Percentiles rank a stretch among this genome's conserved stretches.
These are phyloP conservation scores for Teleogryllus occipitalis DNA, from an alignment of 1,140 invertebrate genomes.

Conservation along the genomic window DNA sequence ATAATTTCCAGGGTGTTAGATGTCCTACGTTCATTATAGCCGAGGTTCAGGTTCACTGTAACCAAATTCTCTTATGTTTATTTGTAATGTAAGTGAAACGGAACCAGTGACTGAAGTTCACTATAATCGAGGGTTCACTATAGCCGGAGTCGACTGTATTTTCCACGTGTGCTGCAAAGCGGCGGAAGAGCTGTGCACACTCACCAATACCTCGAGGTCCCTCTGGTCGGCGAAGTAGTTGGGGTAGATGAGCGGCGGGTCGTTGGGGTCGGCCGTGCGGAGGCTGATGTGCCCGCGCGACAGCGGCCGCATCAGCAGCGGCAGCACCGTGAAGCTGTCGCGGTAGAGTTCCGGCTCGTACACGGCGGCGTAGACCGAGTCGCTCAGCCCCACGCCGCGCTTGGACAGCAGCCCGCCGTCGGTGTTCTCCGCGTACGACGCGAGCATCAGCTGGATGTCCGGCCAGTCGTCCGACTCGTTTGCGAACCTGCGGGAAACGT, in stretches of 20 bases:
- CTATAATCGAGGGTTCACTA: no score
- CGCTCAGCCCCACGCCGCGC: constrained; percentile 52
- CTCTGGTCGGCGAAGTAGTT: constrained; percentile 64
- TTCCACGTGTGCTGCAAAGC: no score
- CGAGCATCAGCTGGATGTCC: constrained; percentile 67
- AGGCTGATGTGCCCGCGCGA: constrained; percentile 61
- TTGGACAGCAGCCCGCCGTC: constrained; percentile 66
- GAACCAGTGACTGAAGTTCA: no score
- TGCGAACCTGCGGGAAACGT: constrained; percentile 41
- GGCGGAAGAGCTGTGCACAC: constrained; percentile 19
- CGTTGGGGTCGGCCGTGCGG: constrained; percentile 51
- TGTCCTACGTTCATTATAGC: no score
- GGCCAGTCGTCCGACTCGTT: constrained; percentile 56
- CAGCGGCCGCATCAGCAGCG: constrained; percentile 58
- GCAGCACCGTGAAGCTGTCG: constrained; percentile 55
- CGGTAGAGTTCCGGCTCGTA: constrained; percentile 59
- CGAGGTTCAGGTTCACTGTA: no score
- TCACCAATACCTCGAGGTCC: constrained; percentile 60
- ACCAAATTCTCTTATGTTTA: no score
- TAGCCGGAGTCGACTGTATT: no score
- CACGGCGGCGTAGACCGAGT: constrained; percentile 54
- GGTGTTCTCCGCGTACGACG: constrained; percentile 57
- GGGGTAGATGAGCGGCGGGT: constrained; percentile 69
- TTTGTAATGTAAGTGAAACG: no score
- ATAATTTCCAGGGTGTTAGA: no score